Evolutionary conservation across 2,888 invertebrate species (phyloP).

Genomic region (Trypoxylon attenuatum): DNA sequence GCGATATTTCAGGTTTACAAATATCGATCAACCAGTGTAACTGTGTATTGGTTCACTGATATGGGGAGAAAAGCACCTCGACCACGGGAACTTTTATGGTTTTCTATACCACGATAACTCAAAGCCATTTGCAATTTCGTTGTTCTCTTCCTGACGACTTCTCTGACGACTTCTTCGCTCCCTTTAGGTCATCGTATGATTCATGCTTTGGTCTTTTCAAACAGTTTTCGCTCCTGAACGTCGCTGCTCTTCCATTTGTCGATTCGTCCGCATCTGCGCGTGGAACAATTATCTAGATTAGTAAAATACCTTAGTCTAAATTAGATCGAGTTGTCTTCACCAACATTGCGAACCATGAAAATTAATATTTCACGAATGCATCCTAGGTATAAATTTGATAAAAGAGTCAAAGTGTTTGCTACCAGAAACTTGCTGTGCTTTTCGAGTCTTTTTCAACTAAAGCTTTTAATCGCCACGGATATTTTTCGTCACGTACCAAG

Average conservation of each 20-base stretch:
- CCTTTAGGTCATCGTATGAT: constrained; percentile 28
- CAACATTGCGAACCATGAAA: too few relatives aligned
- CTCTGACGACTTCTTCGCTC: neutral
- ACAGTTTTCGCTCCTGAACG: neutral
- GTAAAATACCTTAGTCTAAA: too few relatives aligned
- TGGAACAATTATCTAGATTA: too few relatives aligned
- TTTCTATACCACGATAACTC: constrained; percentile 44
- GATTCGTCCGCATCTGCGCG: constrained; percentile 28
- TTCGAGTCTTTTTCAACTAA: too few relatives aligned
- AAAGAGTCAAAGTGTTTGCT: too few relatives aligned
- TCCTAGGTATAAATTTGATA: too few relatives aligned
- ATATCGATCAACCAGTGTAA: constrained; percentile 40
- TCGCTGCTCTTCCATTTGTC: neutral
- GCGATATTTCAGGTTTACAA: too few relatives aligned
- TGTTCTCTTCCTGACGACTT: constrained; percentile 18
- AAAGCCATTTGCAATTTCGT: constrained; percentile 47
- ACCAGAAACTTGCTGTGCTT: too few relatives aligned
- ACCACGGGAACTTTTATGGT: constrained; percentile 45
- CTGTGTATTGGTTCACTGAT: constrained; percentile 28
- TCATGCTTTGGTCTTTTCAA: constrained; percentile 13
- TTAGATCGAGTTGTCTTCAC: too few relatives aligned
- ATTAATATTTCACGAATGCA: too few relatives aligned
- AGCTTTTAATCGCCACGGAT: too few relatives aligned
- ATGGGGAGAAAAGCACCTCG: constrained; percentile 32
- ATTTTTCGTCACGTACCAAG: too few relatives aligned